Evolutionary conservation across 2,888 invertebrate species (phyloP).

Genomic region (Tromatobia lineatoria): DNA sequence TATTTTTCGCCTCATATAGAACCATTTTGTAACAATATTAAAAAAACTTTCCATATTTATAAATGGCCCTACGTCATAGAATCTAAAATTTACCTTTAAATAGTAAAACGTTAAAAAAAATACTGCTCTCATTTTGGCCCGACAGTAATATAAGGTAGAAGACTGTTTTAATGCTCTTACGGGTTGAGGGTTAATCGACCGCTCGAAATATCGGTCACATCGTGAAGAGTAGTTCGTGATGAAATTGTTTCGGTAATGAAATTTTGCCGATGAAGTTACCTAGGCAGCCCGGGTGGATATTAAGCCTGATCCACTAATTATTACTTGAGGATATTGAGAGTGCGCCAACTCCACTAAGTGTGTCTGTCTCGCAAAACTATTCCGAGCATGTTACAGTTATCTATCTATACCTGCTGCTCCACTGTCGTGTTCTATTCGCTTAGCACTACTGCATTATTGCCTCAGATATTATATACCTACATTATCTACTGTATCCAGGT

Average conservation of each 20-base stretch:
- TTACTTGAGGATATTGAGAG: conserved; percentile 24
- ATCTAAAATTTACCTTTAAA: neutral
- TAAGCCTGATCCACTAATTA: conserved; percentile 57
- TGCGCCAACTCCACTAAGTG: conserved; percentile 38
- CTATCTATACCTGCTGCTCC: conserved; percentile 7
- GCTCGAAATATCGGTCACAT: conserved; percentile 56
- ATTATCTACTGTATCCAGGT: neutral
- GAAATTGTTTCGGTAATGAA: conserved; percentile 50
- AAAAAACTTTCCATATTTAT: too few species aligned
- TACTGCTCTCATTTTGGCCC: neutral
- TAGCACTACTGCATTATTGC: neutral
- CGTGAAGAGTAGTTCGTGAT: conserved; percentile 31
- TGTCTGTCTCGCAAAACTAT: conserved; percentile 51
- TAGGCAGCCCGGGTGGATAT: conserved; percentile 25
- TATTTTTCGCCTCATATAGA: too few species aligned
- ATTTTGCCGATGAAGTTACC: conserved; percentile 43
- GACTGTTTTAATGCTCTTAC: neutral
- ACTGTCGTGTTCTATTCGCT: neutral
- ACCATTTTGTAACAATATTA: too few species aligned
- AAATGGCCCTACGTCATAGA: neutral
- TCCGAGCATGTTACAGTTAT: conserved; percentile 23
- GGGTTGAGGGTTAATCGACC: conserved; percentile 17
- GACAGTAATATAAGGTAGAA: neutral
- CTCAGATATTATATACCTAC: neutral
- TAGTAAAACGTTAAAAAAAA: neutral